Evolutionary conservation across 1,140 invertebrate species (phyloP), one percentile per base, ranked within the genome.

Genomic region (Scaptodrosophila lebanonensis): DNA sequence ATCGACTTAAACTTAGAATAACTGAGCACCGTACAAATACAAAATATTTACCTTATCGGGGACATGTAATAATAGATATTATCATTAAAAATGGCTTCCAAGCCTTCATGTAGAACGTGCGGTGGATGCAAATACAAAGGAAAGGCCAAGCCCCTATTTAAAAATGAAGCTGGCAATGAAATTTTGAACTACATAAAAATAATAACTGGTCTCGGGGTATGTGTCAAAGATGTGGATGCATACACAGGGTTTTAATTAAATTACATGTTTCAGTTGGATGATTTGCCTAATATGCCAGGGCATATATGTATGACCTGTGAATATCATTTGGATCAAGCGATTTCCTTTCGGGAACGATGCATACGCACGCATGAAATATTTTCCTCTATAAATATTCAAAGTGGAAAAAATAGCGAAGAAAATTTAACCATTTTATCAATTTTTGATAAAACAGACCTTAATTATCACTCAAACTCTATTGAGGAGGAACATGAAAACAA

Each of bases 101-200:
- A n/a, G n/a, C n/a, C n/a, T n/a, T n/a, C n/a, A n/a, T 77, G 72
- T 30, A 63, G 72, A 16, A 72, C 59, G 11, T 77, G 73, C 13
- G 67, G 13, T 13, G 52, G 38, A 12, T 33, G 65, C 12, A 79
- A 79, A 15, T 77, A 79, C n/a, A 68, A 72, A 3, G 42, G 22
- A 3, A 68, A 67, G n/a, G 59, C 75, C 2, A 73, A 58, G 7
- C 66, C 82, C 56, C 60, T 79, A 2, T 79, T 79, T 16, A 13
- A 48, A 1, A 18, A 9, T 0, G 49, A 66, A 6, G 68, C 66
- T n/a, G n/a, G n/a, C 35, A 36, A 38, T 2, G 35, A 49, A 33
- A 15, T 69, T 7, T 30, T 79, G 13, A 15, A 39, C 18, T 54
- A 73, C 30, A 45, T 79, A 20, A 6, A 49, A 38, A 29, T 56